These are phyloP conservation scores for Eulemur albifrons DNA, from an alignment of 2,797 vertebrate species.

Conservation along the genomic window DNA sequence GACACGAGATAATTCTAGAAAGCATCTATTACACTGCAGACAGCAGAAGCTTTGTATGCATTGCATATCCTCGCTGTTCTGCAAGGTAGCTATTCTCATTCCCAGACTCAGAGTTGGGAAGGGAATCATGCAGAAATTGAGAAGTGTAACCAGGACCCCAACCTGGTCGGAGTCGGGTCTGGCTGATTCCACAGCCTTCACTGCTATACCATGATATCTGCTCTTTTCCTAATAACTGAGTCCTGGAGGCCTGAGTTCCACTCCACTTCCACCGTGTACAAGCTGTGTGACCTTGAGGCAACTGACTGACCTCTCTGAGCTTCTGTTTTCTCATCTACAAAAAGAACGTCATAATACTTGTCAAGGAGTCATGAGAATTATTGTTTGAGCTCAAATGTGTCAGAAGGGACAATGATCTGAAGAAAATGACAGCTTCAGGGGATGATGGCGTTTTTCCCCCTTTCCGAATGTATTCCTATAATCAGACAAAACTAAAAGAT, in stretches of 20 bases:
- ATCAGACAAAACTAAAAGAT: background rate
- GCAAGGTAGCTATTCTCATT: background rate
- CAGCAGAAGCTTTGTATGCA: background rate
- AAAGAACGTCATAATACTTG: too few relatives aligned
- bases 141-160: background rate
- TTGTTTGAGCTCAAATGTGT: rapidly evolving
- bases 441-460: rapidly evolving
- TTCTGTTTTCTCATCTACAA: background rate
- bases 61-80: rapidly evolving
- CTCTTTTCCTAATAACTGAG: background rate
- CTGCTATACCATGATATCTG: rapidly evolving
- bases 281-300: background rate
- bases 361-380: background rate
- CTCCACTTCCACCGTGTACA: rapidly evolving
- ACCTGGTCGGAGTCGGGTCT: background rate
- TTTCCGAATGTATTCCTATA: background rate
- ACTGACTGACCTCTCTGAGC: background rate
- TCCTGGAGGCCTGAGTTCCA: background rate
- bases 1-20: background rate
- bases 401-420: background rate
- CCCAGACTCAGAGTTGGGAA: background rate
- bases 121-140: background rate
- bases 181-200: background rate
- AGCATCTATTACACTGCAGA: rapidly evolving
- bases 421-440: background rate